These are phyloP conservation scores for Lepeophtheirus salmonis DNA, from an alignment of 1,140 invertebrate genomes.

Conservation along the genomic window DNA sequence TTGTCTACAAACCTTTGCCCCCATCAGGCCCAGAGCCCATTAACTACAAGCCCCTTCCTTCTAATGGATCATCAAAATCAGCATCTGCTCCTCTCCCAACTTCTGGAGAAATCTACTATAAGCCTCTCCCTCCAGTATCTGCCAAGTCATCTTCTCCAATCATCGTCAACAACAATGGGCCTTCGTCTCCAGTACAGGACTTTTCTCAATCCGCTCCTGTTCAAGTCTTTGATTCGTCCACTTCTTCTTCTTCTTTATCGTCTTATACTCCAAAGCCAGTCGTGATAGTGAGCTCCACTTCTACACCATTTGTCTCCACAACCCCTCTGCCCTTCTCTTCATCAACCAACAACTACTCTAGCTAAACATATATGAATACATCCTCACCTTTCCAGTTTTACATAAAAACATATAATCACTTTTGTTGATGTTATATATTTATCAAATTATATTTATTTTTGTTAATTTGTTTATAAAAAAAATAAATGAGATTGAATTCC, in stretches of 20 bases:
- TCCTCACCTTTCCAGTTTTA: not conserved
- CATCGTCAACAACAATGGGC: not conserved
- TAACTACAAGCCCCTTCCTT: not conserved
- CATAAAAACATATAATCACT: too few species aligned
- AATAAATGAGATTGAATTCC: too few species aligned
- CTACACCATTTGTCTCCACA: not conserved
- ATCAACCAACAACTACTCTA: not conserved
- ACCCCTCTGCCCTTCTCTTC: not conserved
- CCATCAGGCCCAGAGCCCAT: not conserved
- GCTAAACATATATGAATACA: not conserved
- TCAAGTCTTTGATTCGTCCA: too few species aligned
- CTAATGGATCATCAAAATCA: too few species aligned
- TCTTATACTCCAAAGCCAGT: not conserved
- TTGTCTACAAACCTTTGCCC: not conserved
- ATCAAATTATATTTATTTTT: too few species aligned
- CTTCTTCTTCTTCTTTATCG: too few species aligned
- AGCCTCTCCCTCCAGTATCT: too few species aligned
- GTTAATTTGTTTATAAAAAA: too few species aligned
- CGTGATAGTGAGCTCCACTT: not conserved
- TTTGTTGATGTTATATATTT: constrained; percentile 1
- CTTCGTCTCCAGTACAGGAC: not conserved
- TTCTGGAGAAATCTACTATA: not conserved
- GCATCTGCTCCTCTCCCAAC: too few species aligned
- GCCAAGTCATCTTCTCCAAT: too few species aligned
- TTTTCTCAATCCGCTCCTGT: too few species aligned